Evolutionary conservation across 1,140 invertebrate species (phyloP), one percentile per base, ranked within the genome.

Genomic region (Sminthurides bifidus): DNA sequence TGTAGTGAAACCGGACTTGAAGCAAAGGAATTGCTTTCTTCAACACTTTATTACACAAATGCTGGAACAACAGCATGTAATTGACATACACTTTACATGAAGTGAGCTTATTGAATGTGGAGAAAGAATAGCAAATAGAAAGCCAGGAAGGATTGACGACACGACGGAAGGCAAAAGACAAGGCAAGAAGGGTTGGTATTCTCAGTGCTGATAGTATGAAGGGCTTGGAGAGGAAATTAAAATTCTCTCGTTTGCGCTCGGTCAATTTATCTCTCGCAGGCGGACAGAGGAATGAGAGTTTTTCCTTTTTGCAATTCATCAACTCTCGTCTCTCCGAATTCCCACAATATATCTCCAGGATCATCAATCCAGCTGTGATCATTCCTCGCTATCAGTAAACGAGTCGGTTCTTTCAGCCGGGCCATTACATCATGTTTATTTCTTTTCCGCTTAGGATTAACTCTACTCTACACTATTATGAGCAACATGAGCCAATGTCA

Each of bases 281-380:
- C 59, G 48, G 58, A 64, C 62, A 64, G 52, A 52, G 62, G 62
- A 64, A 64, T 64, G 62, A 64, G 56, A 60, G 37, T 58, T 60
- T 63, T 54, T 58, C 54, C 37, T 57, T 58, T 60, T 64, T 60
- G 62, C 62, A 65, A 65, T 65, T 65, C 59, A 65, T 65, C 63
- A 65, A 65, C 54, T 58, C 52, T 55, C 44, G 35, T 38, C 43
- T 43, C 37, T 19, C 30, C 38, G 33, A 54, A 59, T 65, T 65
- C 63, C 60, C 63, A 65, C 63, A 50, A 65, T 65, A 65, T 54
- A 65, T 65, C 63, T 65, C 57, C 24, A 50, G 40, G 50, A 65
- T 65, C 63, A 65, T 65, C 63, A 65, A 65, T 65, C 53, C 56
- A 59, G 51, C 49, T 43, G 51, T 52, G 57, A 58, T 58, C 56